phyloP scores from a whole-genome alignment of 2,113 vertebrate genomes.

The Plotosus lineatus region DNA sequence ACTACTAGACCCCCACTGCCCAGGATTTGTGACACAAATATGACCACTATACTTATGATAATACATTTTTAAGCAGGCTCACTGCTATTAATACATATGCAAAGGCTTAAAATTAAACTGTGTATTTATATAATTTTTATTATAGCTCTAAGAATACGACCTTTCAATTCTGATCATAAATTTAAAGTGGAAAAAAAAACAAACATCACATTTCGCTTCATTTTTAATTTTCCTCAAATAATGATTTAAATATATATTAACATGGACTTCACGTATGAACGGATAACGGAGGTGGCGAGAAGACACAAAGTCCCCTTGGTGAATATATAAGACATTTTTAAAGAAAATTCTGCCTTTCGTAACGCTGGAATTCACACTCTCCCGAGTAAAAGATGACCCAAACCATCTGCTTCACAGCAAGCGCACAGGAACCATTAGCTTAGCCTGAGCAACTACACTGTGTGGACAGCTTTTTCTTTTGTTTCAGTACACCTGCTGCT shows the following conservation, averaged over 20 bases:
- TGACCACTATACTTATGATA: neutral
- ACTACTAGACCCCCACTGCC: too few species aligned
- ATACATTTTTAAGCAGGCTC: neutral
- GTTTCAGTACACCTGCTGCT: constrained; percentile 46
- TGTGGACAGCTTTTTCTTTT: constrained; percentile 33
- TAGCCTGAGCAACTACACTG: neutral
- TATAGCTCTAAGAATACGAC: neutral
- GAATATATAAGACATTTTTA: neutral
- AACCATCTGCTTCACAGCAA: neutral
- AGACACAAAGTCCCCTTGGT: neutral
- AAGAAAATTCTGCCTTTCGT: neutral
- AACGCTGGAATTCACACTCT: neutral
- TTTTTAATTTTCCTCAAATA: constrained; percentile 22
- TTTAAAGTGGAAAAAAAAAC: neutral
- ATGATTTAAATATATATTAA: constrained; percentile 37
- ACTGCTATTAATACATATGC: neutral
- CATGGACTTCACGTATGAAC: constrained; percentile 36
- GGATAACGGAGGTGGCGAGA: neutral
- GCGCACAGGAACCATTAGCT: neutral
- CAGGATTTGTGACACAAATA: neutral
- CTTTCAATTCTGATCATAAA: neutral
- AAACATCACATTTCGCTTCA: neutral
- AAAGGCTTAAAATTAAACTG: neutral
- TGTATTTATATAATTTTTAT: neutral
- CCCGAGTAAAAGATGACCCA: neutral